These are phyloP conservation scores for Zoanthus sociatus DNA, from an alignment of 92 coral and sea anemone genomes.

Conservation along the genomic window DNA sequence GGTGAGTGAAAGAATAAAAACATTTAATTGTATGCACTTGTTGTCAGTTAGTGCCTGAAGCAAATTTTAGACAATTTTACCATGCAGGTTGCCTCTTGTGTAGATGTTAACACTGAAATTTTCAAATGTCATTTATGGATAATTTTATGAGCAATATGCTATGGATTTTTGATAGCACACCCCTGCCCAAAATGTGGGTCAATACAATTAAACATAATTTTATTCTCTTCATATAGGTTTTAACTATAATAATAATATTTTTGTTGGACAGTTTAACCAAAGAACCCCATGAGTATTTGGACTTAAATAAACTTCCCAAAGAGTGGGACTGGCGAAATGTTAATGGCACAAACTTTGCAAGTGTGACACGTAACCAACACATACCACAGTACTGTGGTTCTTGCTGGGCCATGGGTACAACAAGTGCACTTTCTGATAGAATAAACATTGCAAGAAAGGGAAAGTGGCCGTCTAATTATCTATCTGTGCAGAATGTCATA, in stretches of 20 bases:
- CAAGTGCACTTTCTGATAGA: constrained; percentile 96
- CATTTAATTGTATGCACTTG: no score
- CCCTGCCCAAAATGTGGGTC: neutral
- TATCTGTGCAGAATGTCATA: constrained; percentile 94
- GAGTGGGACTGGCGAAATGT: constrained; percentile 56
- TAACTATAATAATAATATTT: neutral
- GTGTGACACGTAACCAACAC: constrained; percentile 96
- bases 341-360: constrained; percentile 84
- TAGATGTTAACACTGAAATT: neutral
- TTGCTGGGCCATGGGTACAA: constrained; percentile 98
- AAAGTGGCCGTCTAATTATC: constrained; percentile 87
- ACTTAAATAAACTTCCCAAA: constrained; percentile 1
- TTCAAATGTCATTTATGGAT: neutral
- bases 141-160: neutral
- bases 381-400: constrained; percentile 99
- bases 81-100: neutral
- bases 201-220: neutral
- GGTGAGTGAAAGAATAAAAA: no score
- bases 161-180: neutral
- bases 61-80: no score
- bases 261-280: neutral
- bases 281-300: neutral
- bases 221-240: neutral
- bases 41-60: no score
- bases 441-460: constrained; percentile 92